Base-by-base conservation (phyloP, 2,113 vertebrate species). In the Vicugna pacos region DNA sequence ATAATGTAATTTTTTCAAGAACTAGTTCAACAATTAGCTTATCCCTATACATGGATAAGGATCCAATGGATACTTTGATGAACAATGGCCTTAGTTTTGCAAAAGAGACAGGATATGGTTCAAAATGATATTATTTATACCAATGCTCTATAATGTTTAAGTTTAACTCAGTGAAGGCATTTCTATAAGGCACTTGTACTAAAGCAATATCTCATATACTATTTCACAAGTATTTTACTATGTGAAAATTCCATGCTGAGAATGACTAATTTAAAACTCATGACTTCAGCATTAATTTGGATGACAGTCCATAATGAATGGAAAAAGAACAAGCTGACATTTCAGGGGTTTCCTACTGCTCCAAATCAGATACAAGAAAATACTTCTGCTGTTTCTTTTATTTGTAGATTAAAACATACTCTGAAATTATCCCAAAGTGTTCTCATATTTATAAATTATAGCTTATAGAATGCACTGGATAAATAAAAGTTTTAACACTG, bases 401-500 rank as follows among this genome's bases (percentile, higher is more conserved):
- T 15, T 88, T 90, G 60, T 0, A 97, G 80, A 67, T 67, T 89
- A 94, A 98, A 97, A 93, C 4, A 22, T 0, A 8, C 1, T 3
- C 46, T 75, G 92, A 98, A 95, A 95, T 93, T 93, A 93, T 16
- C 4, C 35, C 93, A 80, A 54, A 22, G 54, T 81, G 38, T 60
- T 97, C 60, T 94, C 50, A 89, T 96, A 96, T 62, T 96, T 95
- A 93, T 12, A 97, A 97, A 95, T 87, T 90, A 91, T 14, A 73
- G 19, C 35, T 80, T 93, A 97, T 42, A 42, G 93, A 98, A 96
- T 93, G 92, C 16, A 92, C 1, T 52, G 12, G 88, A 95, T 91
- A 98, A 98, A 97, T 94, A 92, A 96, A 98, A 96, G 32, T 97
- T 92, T 77, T 96, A 95, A 72, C n/a, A 96, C 11, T 46, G 42